Percentiles rank a stretch among this genome's conserved stretches.
phyloP scores from a whole-genome alignment of 2,797 vertebrate species.

The Melanogrammus aeglefinus region DNA sequence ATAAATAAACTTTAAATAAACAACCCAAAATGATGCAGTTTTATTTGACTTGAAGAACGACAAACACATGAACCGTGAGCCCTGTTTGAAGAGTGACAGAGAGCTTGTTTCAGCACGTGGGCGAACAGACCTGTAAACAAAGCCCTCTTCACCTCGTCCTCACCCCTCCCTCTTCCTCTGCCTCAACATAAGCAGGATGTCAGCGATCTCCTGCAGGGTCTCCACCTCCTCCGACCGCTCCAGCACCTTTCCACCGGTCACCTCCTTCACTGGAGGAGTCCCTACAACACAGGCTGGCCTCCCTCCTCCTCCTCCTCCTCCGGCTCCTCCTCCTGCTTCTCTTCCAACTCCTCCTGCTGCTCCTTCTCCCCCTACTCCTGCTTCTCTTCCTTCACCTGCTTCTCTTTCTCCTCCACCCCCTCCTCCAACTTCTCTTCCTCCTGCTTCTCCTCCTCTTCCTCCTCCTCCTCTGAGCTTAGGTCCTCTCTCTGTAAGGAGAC shows the following conservation, averaged over 20 bases:
- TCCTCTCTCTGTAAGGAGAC: neutral
- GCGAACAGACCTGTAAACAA: neutral
- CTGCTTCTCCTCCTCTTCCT: neutral
- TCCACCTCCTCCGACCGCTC: conserved; percentile 45
- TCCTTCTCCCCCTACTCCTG: neutral
- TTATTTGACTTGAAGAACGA: neutral
- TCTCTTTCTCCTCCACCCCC: no score
- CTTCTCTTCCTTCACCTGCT: conserved; percentile 21
- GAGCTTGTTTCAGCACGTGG: neutral
- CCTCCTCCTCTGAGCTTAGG: conserved; percentile 15
- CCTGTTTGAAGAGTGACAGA: neutral
- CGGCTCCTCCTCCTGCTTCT: no score
- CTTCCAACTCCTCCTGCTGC: neutral
- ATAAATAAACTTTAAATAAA: conserved; percentile 58
- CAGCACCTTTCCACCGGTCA: conserved; percentile 15
- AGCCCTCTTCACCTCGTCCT: neutral
- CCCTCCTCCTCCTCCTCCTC: conserved; percentile 31
- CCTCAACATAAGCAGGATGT: conserved; percentile 66
- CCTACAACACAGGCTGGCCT: conserved; percentile 26
- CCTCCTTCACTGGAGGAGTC: conserved; percentile 24
- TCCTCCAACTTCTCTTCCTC: no score
- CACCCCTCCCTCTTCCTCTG: conserved; percentile 38
- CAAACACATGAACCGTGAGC: neutral
- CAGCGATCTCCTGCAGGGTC: conserved; percentile 58
- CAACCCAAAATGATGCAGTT: conserved; percentile 1